Base-by-base conservation (phyloP, 2,113 vertebrate genomes). In the Ceyx margarethae region DNA sequence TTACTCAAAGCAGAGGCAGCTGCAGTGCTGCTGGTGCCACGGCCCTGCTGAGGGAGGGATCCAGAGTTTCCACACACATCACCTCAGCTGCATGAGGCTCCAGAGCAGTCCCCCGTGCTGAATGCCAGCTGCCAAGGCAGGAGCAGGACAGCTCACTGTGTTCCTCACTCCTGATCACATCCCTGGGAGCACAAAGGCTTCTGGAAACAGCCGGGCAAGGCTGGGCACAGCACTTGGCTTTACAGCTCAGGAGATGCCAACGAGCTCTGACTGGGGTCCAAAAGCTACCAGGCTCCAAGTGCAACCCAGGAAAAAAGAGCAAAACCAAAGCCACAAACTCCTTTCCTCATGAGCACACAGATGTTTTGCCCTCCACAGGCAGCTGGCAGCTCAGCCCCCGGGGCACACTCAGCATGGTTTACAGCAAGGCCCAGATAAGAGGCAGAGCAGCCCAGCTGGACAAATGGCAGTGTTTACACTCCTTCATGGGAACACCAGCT, bases 401-500 rank as follows among this genome's bases (percentile, higher is more conserved):
- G 53, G 53, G 26, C 86, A 73, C 40, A 21, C 62, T 40, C 86
- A 46, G 60, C 40, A 5, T 15, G 57, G 76, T 50, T 74, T 46
- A 40, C 57, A 74, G 85, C 69, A 67, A 91, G 73, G 11, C 53
- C 65, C 82, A 83, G 45, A 40, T 17, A 37, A 94, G 91, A 62
- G 79, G 79, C 79, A 86, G 58, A 87, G 5, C 9, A 83, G 61
- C 74, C 48, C 79, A 46, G 66, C 79, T 16, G 80, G 28, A 82
- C 74, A 62, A 82, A 90, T 5, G 46, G 74, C 91, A 43, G 22
- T 56, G 62, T 91, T 81, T 94, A 65, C 94, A 94, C 60, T 54
- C 74, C 53, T 94, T 68, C 83, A 31, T 87, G 85, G 58, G 95
- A 97, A 95, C 10, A 40, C 40, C 48, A 87, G 57, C 66, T 88